Evolutionary conservation across 2,888 invertebrate species (phyloP).

Genomic region (Dusona sp.): DNA sequence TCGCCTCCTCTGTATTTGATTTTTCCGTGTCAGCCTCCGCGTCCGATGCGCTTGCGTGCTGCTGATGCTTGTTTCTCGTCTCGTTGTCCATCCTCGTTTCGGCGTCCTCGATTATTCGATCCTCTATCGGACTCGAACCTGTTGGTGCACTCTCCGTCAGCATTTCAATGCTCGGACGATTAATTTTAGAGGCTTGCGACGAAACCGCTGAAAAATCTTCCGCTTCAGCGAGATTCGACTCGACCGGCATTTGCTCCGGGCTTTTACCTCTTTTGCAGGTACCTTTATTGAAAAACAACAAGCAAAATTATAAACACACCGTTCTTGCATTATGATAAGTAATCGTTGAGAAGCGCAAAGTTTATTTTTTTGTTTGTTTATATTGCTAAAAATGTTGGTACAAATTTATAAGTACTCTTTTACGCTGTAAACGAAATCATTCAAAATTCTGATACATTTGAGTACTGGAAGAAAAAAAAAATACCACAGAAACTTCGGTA

Average conservation of each 20-base stretch:
- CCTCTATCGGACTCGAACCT: conserved; percentile 64
- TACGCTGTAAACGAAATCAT: background rate
- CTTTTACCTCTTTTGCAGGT: conserved; percentile 85
- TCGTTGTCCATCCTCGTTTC: conserved; percentile 62
- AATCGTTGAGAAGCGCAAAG: background rate
- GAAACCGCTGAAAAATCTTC: conserved; percentile 78
- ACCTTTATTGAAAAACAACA: conserved; percentile 84
- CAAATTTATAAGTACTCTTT: no score
- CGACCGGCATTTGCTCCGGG: conserved; percentile 83
- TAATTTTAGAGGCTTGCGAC: conserved; percentile 80
- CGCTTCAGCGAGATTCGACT: conserved; percentile 85
- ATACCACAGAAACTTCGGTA: background rate
- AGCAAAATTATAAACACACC: background rate
- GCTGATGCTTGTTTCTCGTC: conserved; percentile 55
- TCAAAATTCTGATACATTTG: background rate
- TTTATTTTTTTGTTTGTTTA: background rate
- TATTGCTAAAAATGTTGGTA: background rate
- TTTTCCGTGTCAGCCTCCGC: conserved; percentile 85
- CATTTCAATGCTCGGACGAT: conserved; percentile 68
- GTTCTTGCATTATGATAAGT: background rate
- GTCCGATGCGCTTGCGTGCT: conserved; percentile 79
- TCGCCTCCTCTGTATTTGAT: conserved; percentile 86
- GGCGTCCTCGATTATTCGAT: conserved; percentile 55
- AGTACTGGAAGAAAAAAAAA: background rate
- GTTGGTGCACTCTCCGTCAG: conserved; percentile 63